Base-by-base conservation (phyloP, 2,797 vertebrate species). In the Yasuhikotakia modesta region DNA sequence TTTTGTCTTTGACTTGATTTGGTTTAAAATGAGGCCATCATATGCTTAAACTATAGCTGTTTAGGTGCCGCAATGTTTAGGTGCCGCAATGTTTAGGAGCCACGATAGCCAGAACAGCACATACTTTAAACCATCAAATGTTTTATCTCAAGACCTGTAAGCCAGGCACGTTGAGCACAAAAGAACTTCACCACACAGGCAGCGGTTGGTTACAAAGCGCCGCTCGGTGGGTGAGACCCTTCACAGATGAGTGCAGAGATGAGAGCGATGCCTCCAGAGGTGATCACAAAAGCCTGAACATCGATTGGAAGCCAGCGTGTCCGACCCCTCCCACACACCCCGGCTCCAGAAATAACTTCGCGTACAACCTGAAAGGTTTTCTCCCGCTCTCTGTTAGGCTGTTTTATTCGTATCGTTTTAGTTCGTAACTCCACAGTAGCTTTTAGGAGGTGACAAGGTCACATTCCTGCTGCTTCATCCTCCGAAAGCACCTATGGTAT, bases 291-390 rank as follows among this genome's bases (percentile, higher is more conserved):
- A 88, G 89, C 89, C 87, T 81, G 81, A 84, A 83, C 87, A 92
- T 92, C 89, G 81, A 93, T 92, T 87, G 88, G 88, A 91, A 91
- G 87, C 90, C 88, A 89, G 90, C 84, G 82, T 90, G 89, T 91
- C 90, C 85, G 86, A 83, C 80, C 43, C 88, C 86, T 90, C 91
- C 91, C 90, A 92, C 90, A 85, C 90, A 80, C 83, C 64, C 87
- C 83, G 86, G 79, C 50, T 79, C 90, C 86, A 61, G 87, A 92
- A 92, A 92, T 92, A 92, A 90, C 91, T 88, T 86, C 10, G 78
- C 87, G 84, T 84, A 87, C 83, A 79, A 83, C 84, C 91, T 76
- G 86, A 91, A 90, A 91, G 90, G 87, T 90, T 91, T 86, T 89
- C 87, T 88, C 86, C 85, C 86, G 83, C 30, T 77, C 3, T 19